phyloP scores from a whole-genome alignment of 2,113 vertebrate species.

The Aphyosemion australe region DNA sequence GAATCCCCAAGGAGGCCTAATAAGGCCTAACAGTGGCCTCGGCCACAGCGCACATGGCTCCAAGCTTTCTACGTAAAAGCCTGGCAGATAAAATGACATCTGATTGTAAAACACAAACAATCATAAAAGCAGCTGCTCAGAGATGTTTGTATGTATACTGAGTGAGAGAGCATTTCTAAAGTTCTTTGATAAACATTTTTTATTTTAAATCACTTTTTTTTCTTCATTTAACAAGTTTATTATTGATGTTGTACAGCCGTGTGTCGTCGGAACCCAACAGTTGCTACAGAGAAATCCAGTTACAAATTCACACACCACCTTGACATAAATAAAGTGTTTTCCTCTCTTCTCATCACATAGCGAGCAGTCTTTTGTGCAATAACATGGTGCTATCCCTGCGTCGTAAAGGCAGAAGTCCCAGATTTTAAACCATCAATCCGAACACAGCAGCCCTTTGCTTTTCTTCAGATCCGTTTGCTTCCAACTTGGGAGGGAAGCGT shows the following conservation, averaged over 20 bases:
- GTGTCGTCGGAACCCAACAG: slow-evolving; percentile 53
- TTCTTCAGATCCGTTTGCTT: slow-evolving; percentile 77
- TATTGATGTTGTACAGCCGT: slow-evolving; percentile 68
- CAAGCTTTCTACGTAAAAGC: slow-evolving; percentile 12
- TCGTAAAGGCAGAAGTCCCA: slow-evolving; percentile 23
- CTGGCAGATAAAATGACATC: slow-evolving; percentile 24
- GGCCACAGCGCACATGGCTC: slow-evolving; percentile 42
- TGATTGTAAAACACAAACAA: slow-evolving; percentile 15
- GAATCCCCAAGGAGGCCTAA: slow-evolving; percentile 49
- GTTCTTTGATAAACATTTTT: slow-evolving; percentile 41
- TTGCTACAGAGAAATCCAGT: slow-evolving; percentile 56
- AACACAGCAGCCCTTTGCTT: slow-evolving; percentile 77
- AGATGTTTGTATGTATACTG: no score
- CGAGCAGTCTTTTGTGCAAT: slow-evolving; percentile 52
- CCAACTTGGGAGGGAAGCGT: slow-evolving; percentile 70
- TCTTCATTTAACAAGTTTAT: slow-evolving; percentile 43
- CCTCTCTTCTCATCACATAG: slow-evolving; percentile 34
- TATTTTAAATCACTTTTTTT: slow-evolving; percentile 54
- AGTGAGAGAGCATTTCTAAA: no score
- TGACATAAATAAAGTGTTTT: slow-evolving; percentile 71
- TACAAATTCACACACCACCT: slow-evolving; percentile 65
- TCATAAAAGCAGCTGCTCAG: slow-evolving; percentile 1
- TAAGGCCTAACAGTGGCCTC: slow-evolving; percentile 41
- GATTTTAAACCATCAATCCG: slow-evolving; percentile 29
- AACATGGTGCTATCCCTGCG: slow-evolving; percentile 10